Evolutionary conservation across 1,140 invertebrate species (phyloP), one percentile per base, ranked within the genome.

Genomic region (Oreohelix idahoensis): DNA sequence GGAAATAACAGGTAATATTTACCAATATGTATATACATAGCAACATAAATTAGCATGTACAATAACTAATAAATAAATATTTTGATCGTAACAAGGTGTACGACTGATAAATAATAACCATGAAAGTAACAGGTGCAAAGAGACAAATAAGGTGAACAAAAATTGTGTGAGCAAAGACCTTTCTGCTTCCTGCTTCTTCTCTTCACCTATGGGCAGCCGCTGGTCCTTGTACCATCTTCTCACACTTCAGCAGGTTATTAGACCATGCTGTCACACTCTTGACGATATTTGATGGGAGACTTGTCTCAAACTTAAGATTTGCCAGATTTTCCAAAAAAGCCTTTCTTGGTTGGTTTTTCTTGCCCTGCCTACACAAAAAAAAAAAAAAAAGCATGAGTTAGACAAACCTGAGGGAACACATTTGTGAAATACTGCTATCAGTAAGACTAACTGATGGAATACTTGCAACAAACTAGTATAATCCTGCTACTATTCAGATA

Each of bases 331-430:
- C 89, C 87, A 89, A 92, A 92, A 45, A 92, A 85, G 32, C 88
- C 87, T 85, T 92, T 92, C 86, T 90, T 92, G 35, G 83, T 78
- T 20, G 89, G 90, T 83, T 91, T 91, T 49, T 92, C 90, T 84
- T 90, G 89, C n/a, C 90, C 89, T 39, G 89, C 86, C 90, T 91
- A 84, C 20, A 73, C 70, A 75, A 49, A 58, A 10, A 39, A 32
- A 36, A 58, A 23, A 20, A 58, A 20, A 58, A 58, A 58, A 4
- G 26, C 23, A 15, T 10, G 53, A 58, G 42, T 8, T 45, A 45
- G 5, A 45, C 5, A 45, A 23, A n/a, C 10, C 5, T 23, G 20
- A 23, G 20, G 26, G 26, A 20, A n/a, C 1, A 58, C 1, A 58
- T 58, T 10, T 23, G 2, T 11, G 26, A 20, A 4, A 58, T 58